Base-by-base conservation (phyloP, 2,888 invertebrate species). In the Autographa gamma region DNA sequence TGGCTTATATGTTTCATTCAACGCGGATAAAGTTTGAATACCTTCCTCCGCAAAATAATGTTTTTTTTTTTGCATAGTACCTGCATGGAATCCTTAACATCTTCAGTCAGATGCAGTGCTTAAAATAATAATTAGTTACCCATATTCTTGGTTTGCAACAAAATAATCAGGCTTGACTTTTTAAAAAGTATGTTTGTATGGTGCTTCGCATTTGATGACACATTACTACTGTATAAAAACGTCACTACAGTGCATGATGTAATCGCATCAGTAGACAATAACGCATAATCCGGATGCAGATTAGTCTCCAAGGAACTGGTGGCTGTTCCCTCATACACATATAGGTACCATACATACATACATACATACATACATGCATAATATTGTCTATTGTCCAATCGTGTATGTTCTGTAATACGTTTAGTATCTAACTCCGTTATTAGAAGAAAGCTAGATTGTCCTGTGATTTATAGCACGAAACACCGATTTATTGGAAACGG, bases 211-310 rank as follows among this genome's bases (percentile, higher is more conserved):
- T 38, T 38, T 38, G 38, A 48, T 11, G 5, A 56, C 41, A 64
- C 59, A 62, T 62, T 18, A 62, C 56, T 32, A 56, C 65, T 73
- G 64, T 63, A 31, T 59, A 67, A 72, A 74, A 74, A 73, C 71
- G 56, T 9, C 34, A 25, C 32, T 41, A 63, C 31, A 69, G 60
- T 63, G 18, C 56, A 60, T 32, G 58, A 60, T 58, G 63, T 67
- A 73, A 77, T 82, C 66, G 60, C 32, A 60, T 59, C 52, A 60
- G 54, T 59, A 71, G 63, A 79, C 76, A 79, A 74, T 81, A 72
- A 79, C 65, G 70, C 74, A 61, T 79, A 79, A 80, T 81, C 80
- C 66, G 2, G n/a, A 56, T 11, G 9, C 31, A 74, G 80, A 81
- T 82, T 81, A 81, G 54, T 71, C 74, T 56, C 67, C 32, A 38